Percentiles rank a stretch among this genome's conserved stretches.
phyloP scores from a whole-genome alignment of 2,888 invertebrate species.

The Phyllotreta cruciferae region DNA sequence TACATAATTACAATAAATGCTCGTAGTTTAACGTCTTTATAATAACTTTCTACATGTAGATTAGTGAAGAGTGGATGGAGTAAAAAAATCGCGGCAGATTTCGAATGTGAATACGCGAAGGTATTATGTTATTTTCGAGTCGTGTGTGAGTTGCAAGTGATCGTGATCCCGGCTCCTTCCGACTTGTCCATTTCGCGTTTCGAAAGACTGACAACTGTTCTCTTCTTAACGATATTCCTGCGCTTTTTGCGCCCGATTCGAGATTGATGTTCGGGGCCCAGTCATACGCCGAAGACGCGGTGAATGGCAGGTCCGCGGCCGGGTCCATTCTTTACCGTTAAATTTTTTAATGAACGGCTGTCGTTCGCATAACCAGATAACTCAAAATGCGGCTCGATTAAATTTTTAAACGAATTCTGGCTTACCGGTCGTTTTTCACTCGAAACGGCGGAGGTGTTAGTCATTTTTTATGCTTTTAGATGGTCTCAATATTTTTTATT shows the following conservation, averaged over 20 bases:
- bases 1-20: background rate
- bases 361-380: constrained; percentile 12
- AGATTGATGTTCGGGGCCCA: constrained; percentile 27
- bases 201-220: constrained; percentile 28
- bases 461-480: too few relatives aligned
- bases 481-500: too few relatives aligned
- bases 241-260: constrained; percentile 27
- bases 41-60: constrained; percentile 8
- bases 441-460: too few relatives aligned
- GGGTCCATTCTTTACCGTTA: constrained; percentile 19
- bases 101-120: background rate
- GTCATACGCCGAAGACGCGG: constrained; percentile 23
- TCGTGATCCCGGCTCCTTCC: constrained; percentile 23
- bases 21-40: background rate
- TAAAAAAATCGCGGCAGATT: constrained; percentile 5
- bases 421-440: too few relatives aligned
- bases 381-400: background rate
- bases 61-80: background rate
- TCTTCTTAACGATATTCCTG: constrained; percentile 28
- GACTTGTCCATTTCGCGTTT: constrained; percentile 22
- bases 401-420: too few relatives aligned
- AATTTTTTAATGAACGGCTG: constrained; percentile 13
- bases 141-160: constrained; percentile 23
- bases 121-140: constrained; percentile 1
- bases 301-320: constrained; percentile 26